Percentiles rank a stretch among this genome's conserved stretches.
Conservation (phyloP, 1,140 invertebrate species). For the Zaprionus tsacasi region DNA sequence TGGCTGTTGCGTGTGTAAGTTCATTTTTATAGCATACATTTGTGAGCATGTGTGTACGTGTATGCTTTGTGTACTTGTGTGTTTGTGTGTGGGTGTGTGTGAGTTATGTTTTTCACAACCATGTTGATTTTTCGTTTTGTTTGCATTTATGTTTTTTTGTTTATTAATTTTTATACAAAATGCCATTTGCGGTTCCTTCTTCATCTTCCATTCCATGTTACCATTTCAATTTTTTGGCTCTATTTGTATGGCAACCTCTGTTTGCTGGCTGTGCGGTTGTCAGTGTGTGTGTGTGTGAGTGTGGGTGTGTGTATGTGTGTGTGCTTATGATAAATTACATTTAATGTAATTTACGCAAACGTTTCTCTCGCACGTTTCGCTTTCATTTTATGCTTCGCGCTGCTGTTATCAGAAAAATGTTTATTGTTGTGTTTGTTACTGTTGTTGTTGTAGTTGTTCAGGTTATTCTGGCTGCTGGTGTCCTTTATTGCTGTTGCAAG, state of each 20-base stretch:
- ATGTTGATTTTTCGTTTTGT: slow-evolving; percentile 69
- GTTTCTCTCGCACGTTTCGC: slow-evolving; percentile 57
- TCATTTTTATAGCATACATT: slow-evolving; percentile 66
- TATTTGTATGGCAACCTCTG: slow-evolving; percentile 30
- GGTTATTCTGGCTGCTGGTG: neutral
- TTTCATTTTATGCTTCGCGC: slow-evolving; percentile 41
- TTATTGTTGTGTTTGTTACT: slow-evolving; percentile 36
- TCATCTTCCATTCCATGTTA: slow-evolving; percentile 18
- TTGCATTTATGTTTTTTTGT: slow-evolving; percentile 46
- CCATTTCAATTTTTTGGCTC: slow-evolving; percentile 31
- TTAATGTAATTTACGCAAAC: slow-evolving; percentile 71
- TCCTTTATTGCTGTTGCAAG: slow-evolving; percentile 78
- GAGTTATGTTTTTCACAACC: slow-evolving; percentile 70
- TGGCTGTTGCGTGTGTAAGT: slow-evolving; percentile 30
- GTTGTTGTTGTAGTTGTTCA: slow-evolving; percentile 13
- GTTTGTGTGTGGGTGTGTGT: slow-evolving; percentile 31
- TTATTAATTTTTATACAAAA: slow-evolving; percentile 75
- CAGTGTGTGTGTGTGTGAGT: slow-evolving; percentile 27
- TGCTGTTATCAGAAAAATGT: slow-evolving; percentile 53
- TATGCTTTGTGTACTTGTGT: slow-evolving; percentile 25
- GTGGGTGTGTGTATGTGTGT: slow-evolving; percentile 31
- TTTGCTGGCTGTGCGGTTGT: slow-evolving; percentile 33
- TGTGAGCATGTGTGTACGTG: slow-evolving; percentile 38
- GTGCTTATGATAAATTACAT: slow-evolving; percentile 64
- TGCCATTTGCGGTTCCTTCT: slow-evolving; percentile 58